Conservation (phyloP, 2,797 vertebrate genomes). For the Scolopax rusticola region DNA sequence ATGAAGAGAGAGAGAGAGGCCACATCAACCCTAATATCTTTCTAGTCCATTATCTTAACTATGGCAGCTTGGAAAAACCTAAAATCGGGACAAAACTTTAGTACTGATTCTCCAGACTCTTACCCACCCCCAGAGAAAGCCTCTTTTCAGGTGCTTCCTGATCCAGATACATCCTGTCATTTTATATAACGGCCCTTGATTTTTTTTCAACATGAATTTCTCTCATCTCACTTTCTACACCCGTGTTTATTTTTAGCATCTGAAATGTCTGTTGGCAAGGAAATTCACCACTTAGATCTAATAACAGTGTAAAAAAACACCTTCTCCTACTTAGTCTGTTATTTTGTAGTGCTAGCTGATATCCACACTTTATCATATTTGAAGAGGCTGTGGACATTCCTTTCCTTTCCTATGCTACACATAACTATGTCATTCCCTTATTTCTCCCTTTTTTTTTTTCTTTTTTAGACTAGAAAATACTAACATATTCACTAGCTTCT, state of each 20-base stretch:
- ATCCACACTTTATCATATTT: background rate
- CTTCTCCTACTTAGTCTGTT: background rate
- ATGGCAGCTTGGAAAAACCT: background rate
- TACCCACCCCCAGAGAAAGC: background rate
- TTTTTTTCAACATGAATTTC: background rate
- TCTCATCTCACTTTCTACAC: background rate
- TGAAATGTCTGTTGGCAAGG: background rate
- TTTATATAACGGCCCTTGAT: background rate
- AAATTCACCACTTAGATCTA: background rate
- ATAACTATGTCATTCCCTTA: fast-evolving
- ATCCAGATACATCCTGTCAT: background rate
- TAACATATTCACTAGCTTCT: background rate
- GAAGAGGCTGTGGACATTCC: background rate
- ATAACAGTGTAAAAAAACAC: background rate
- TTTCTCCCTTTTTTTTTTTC: background rate
- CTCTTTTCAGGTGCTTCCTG: background rate
- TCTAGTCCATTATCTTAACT: background rate
- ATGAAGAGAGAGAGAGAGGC: background rate
- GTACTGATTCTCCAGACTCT: background rate
- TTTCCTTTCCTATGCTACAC: background rate
- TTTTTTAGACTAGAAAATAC: background rate
- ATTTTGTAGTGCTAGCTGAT: background rate
- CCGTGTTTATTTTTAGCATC: background rate
- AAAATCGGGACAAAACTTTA: background rate
- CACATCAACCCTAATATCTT: background rate